phyloP scores from a whole-genome alignment of 2,888 invertebrate species.

The Diadegma fenestrale region DNA sequence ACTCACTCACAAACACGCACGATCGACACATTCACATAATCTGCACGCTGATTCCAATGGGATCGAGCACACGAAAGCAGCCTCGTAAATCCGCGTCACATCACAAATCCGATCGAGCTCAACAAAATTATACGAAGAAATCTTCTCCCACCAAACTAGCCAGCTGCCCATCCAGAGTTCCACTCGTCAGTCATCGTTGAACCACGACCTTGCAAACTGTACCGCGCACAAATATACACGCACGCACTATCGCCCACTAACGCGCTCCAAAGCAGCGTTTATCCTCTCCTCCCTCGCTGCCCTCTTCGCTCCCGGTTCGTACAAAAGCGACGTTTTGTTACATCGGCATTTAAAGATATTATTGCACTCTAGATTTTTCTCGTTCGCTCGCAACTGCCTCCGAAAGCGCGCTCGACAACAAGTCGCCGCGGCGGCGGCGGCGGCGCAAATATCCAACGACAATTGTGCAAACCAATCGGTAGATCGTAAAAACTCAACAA shows the following conservation, averaged over 20 bases:
- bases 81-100: conserved; percentile 39
- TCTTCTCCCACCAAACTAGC: conserved; percentile 47
- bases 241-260: conserved; percentile 59
- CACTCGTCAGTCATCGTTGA: conserved; percentile 69
- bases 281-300: conserved; percentile 33
- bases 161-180: conserved; percentile 65
- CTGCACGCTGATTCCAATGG: neutral
- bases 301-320: conserved; percentile 13
- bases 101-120: conserved; percentile 40
- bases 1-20: too few species aligned
- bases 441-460: conserved; percentile 20
- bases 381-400: neutral
- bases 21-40: neutral
- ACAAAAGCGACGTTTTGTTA: conserved; percentile 23
- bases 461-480: conserved; percentile 25
- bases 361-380: conserved; percentile 16
- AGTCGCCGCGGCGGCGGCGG: neutral
- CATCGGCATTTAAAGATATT: conserved; percentile 27
- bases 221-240: conserved; percentile 38
- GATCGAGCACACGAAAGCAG: neutral
- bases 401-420: neutral
- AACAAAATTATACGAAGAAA: conserved; percentile 43
- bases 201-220: conserved; percentile 69
- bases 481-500: conserved; percentile 21
- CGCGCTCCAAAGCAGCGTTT: conserved; percentile 37